Conservation (phyloP, 2,113 vertebrate species). For the Hippoglossus stenolepis region DNA sequence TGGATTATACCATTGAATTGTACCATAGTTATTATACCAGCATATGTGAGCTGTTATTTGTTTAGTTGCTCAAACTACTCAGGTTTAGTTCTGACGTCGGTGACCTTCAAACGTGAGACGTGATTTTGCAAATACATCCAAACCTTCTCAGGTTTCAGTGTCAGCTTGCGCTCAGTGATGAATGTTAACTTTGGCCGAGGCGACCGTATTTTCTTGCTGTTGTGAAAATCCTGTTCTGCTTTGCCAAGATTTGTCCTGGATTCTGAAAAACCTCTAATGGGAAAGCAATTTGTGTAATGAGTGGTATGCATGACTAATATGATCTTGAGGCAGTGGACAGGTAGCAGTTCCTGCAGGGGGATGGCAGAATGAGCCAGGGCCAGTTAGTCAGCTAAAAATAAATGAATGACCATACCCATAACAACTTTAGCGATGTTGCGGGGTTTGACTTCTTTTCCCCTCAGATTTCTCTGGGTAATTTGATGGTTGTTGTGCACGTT, state of each 20-base stretch:
- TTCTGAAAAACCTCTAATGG: background rate
- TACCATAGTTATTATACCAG: background rate
- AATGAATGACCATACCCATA: background rate
- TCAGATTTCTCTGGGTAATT: no score
- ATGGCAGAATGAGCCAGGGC: no score
- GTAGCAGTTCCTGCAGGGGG: background rate
- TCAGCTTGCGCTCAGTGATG: conserved; percentile 15
- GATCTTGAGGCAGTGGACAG: background rate
- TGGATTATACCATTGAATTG: background rate
- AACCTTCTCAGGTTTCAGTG: background rate
- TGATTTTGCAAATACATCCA: background rate
- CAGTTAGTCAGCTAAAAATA: background rate
- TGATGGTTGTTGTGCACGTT: no score
- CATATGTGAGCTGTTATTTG: background rate
- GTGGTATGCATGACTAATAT: background rate
- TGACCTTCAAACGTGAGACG: background rate
- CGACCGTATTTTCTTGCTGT: background rate
- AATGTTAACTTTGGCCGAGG: conserved; percentile 6
- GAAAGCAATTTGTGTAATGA: no score
- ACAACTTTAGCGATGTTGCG: background rate
- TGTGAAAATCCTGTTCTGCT: conserved; percentile 11
- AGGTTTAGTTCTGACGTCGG: background rate
- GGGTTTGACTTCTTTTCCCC: background rate
- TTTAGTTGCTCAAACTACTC: no score
- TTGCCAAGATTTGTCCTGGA: conserved; percentile 9